Conservation (phyloP, 2,888 invertebrate species). For the Parnassius glacialis region DNA sequence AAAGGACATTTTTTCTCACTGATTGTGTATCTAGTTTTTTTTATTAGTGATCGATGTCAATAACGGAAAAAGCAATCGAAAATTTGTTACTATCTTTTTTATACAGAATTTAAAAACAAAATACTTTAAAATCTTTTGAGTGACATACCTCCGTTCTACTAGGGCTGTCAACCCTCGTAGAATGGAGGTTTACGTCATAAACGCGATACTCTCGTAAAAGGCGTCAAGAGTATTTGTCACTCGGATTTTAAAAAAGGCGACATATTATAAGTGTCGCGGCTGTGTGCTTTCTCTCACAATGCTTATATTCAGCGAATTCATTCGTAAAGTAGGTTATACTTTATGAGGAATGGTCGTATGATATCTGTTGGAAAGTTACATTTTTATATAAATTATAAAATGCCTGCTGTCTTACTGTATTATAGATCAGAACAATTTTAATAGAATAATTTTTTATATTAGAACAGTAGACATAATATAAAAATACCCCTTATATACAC, state of each 20-base stretch:
- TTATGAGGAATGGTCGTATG: background rate
- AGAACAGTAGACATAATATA: no score
- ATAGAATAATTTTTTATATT: no score
- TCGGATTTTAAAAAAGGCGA: constrained; percentile 16
- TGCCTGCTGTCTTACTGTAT: no score
- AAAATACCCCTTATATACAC: no score
- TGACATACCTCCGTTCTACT: background rate
- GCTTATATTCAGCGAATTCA: constrained; percentile 1
- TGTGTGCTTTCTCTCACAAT: background rate
- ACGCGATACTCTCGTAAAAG: constrained; percentile 13
- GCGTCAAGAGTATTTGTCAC: constrained; percentile 12
- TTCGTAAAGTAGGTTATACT: constrained; percentile 3
- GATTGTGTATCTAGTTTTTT: no score
- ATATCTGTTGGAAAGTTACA: background rate
- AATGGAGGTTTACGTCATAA: constrained; percentile 14
- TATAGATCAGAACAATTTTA: no score
- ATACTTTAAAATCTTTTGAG: no score
- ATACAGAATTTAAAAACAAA: no score
- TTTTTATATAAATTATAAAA: background rate
- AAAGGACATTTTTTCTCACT: no score
- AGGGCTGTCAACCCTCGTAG: constrained; percentile 1
- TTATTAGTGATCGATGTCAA: no score
- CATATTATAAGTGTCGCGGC: background rate
- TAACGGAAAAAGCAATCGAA: no score
- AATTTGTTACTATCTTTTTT: no score